Conservation (phyloP, 1,140 invertebrate species). For the Aphelenchoides besseyi region DNA sequence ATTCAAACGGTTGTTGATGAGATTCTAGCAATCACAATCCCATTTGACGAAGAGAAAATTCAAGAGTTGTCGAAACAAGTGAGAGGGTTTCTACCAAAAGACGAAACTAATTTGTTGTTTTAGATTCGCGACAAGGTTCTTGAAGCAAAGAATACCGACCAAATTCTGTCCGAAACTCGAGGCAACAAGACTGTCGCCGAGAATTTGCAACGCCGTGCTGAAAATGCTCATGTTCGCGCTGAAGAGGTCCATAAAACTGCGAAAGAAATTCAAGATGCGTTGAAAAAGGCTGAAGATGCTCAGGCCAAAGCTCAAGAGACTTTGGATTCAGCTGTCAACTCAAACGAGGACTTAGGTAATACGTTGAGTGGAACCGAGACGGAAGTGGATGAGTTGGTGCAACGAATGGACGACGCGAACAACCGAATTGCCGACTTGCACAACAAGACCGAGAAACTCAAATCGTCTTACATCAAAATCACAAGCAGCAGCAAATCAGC, state of each 20-base stretch:
- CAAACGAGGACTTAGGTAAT: conserved; percentile 36
- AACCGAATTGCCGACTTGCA: conserved; percentile 33
- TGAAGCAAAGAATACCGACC: conserved; percentile 60
- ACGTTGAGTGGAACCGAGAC: conserved; percentile 30
- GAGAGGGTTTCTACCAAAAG: conserved; percentile 1
- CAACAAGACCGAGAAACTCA: conserved; percentile 46
- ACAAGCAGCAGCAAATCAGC: conserved; percentile 47
- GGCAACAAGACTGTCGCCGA: conserved; percentile 56
- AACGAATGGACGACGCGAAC: conserved; percentile 31
- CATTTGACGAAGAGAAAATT: conserved; percentile 56
- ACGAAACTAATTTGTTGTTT: conserved; percentile 18
- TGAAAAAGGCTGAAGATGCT: conserved; percentile 41
- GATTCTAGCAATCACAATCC: conserved; percentile 55
- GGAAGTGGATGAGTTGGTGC: conserved; percentile 35
- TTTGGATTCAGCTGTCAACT: conserved; percentile 22
- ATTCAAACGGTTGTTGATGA: conserved; percentile 55
- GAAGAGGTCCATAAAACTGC: conserved; percentile 47
- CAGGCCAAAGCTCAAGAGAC: conserved; percentile 38
- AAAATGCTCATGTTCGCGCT: conserved; percentile 38
- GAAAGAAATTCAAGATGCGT: conserved; percentile 33
- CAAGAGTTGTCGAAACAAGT: conserved; percentile 54
- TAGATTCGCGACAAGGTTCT: conserved; percentile 56
- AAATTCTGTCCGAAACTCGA: conserved; percentile 55
- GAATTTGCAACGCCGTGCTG: conserved; percentile 50
- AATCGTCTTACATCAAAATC: conserved; percentile 52